phyloP scores from a whole-genome alignment of 2,113 vertebrate genomes.

The Guaruba guarouba region DNA sequence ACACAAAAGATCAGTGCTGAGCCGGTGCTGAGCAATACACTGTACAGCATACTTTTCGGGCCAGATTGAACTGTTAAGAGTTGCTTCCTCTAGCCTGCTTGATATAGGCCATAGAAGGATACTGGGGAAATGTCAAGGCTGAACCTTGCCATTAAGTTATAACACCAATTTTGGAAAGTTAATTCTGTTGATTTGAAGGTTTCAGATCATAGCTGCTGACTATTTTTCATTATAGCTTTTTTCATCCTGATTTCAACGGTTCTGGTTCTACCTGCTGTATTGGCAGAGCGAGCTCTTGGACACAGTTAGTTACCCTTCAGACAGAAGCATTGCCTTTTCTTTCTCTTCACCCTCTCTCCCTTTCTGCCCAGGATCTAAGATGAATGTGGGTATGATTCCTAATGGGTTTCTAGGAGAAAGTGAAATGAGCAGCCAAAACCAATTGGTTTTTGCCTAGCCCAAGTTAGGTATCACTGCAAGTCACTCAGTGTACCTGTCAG shows the following conservation, averaged over 20 bases:
- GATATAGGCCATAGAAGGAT: neutral
- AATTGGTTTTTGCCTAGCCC: neutral
- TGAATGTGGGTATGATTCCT: no score
- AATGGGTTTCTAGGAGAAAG: neutral
- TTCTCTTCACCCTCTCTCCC: neutral
- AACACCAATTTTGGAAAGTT: neutral
- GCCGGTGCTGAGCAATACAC: neutral
- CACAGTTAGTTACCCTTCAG: fast-evolving
- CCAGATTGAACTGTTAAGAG: neutral
- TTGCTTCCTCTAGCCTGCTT: neutral
- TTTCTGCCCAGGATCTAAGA: neutral
- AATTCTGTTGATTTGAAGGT: neutral
- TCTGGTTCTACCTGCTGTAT: neutral
- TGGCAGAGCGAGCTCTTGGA: neutral
- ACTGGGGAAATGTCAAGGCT: neutral
- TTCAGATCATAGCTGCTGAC: neutral
- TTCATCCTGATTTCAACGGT: neutral
- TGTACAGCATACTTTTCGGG: neutral
- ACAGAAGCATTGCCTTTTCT: neutral
- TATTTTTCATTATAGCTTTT: neutral
- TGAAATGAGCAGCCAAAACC: neutral
- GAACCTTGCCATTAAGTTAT: neutral
- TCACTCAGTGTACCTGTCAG: neutral
- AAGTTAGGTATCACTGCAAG: neutral
- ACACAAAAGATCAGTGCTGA: no score